Conservation (phyloP, 2,797 vertebrate genomes). For the Malurus leucopterus region DNA sequence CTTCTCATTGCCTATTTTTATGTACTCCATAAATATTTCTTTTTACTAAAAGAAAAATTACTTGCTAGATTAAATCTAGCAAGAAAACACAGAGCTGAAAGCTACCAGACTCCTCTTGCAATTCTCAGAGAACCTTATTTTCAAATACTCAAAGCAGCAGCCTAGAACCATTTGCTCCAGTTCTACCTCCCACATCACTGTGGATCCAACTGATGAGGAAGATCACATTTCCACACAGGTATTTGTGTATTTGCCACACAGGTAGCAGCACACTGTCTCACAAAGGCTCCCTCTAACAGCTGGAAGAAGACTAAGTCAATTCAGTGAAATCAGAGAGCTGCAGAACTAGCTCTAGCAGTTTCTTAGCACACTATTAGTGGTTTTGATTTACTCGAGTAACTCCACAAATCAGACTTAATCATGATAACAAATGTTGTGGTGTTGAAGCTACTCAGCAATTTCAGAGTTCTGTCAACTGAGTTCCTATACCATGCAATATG, state of each 20-base stretch:
- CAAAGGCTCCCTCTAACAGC: neutral
- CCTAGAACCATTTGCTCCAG: neutral
- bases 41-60: neutral
- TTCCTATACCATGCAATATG: neutral
- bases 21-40: neutral
- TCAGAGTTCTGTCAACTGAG: neutral
- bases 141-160: neutral
- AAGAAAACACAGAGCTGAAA: neutral
- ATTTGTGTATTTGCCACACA: neutral
- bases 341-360: neutral
- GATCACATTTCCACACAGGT: neutral
- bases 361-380: neutral
- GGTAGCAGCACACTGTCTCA: neutral
- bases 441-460: neutral
- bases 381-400: neutral
- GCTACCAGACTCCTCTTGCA: neutral
- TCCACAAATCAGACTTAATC: neutral
- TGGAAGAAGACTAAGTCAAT: neutral
- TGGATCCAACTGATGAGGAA: neutral
- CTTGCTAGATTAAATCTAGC: neutral
- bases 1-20: neutral
- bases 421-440: neutral
- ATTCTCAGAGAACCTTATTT: neutral
- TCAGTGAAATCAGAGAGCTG: neutral
- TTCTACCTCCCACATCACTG: neutral